phyloP scores from a whole-genome alignment of 1,140 invertebrate genomes.

The Lethrus apterus region DNA sequence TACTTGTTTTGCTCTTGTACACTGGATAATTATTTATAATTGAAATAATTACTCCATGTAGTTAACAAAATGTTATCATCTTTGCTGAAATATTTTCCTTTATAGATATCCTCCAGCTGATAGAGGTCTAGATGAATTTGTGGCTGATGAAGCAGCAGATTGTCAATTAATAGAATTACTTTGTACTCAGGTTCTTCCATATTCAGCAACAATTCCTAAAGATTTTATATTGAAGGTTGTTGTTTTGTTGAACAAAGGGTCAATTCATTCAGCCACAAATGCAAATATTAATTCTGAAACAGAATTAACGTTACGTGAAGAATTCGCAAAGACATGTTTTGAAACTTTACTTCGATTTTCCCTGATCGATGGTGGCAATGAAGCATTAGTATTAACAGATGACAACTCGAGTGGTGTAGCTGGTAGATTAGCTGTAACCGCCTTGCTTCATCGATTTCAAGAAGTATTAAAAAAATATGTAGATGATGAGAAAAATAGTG shows the following conservation, averaged over 20 bases:
- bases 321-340: slow-evolving; percentile 94
- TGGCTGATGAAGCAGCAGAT: slow-evolving; percentile 76
- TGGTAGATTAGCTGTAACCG: slow-evolving; percentile 81
- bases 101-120: slow-evolving; percentile 50
- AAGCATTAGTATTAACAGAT: slow-evolving; percentile 37
- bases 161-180: slow-evolving; percentile 82
- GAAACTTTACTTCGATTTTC: slow-evolving; percentile 94
- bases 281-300: slow-evolving; percentile 66
- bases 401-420: slow-evolving; percentile 53
- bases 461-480: slow-evolving; percentile 86
- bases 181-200: slow-evolving; percentile 77
- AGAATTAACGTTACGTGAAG: slow-evolving; percentile 78
- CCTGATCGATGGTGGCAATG: slow-evolving; percentile 57
- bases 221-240: slow-evolving; percentile 84
- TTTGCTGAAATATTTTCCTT: neutral
- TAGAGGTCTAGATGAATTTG: slow-evolving; percentile 71
- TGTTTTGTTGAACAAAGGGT: slow-evolving; percentile 85
- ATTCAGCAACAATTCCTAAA: slow-evolving; percentile 69
- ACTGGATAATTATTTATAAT: no score
- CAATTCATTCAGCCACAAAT: slow-evolving; percentile 82
- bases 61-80: no score
- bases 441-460: slow-evolving; percentile 84
- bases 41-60: no score
- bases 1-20: no score
- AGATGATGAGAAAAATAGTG: slow-evolving; percentile 79